These are phyloP conservation scores for Leptinotarsa tumamoca DNA, from an alignment of 2,888 invertebrate genomes.

Conservation along the genomic window DNA sequence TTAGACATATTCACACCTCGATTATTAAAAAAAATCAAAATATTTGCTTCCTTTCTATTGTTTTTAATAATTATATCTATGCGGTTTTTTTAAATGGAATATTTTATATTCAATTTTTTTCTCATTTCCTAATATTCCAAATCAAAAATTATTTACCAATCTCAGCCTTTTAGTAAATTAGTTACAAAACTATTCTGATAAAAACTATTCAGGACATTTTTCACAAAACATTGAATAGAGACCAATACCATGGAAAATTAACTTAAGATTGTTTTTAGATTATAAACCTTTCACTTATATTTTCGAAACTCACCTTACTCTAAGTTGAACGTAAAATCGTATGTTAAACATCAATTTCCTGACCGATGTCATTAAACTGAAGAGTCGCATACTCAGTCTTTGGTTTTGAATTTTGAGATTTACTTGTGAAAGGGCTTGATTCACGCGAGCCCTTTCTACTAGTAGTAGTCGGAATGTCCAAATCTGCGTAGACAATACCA, in stretches of 20 bases:
- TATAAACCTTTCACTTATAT: background rate
- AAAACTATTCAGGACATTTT: too few relatives aligned
- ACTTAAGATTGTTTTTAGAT: background rate
- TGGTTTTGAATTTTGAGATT: constrained; percentile 62
- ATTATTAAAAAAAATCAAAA: too few relatives aligned
- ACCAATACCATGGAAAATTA: too few relatives aligned
- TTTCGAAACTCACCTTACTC: constrained; percentile 51
- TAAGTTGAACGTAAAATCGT: constrained; percentile 54
- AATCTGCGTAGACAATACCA: constrained; percentile 67
- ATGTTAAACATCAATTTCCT: constrained; percentile 76
- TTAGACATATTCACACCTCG: too few relatives aligned
- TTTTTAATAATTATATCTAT: too few relatives aligned
- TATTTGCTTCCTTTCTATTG: too few relatives aligned
- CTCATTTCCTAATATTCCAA: too few relatives aligned
- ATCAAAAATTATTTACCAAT: too few relatives aligned
- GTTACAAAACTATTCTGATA: too few relatives aligned
- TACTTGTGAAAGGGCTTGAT: constrained; percentile 48
- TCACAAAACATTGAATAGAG: background rate
- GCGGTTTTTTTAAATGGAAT: too few relatives aligned
- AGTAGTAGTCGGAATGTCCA: constrained; percentile 63
- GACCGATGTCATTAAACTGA: constrained; percentile 76
- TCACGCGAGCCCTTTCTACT: constrained; percentile 52
- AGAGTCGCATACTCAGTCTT: constrained; percentile 75
- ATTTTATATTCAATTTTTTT: too few relatives aligned
- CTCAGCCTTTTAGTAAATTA: too few relatives aligned